These are phyloP conservation scores for Pachyseris speciosa DNA, from an alignment of 64 coral and sea anemone species.

Conservation along the genomic window DNA sequence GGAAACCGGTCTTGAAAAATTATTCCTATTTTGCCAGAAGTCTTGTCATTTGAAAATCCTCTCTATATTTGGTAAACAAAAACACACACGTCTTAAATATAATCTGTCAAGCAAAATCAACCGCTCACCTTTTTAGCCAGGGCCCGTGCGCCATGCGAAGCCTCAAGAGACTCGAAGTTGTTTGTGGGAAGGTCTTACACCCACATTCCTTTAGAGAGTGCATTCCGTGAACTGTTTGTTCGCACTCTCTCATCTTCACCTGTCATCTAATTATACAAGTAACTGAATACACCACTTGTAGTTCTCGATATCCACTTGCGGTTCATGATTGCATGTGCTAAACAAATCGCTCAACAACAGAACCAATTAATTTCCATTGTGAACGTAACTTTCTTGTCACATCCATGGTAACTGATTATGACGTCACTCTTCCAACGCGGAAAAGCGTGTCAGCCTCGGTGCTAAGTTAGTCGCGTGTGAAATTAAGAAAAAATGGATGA, in stretches of 20 bases:
- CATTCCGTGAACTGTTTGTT: neutral
- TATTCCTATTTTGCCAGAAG: too few relatives aligned
- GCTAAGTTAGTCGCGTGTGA: too few relatives aligned
- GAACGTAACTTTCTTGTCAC: neutral
- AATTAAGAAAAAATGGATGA: too few relatives aligned
- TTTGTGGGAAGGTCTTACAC: conserved; percentile 1
- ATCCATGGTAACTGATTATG: neutral
- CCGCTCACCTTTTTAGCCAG: neutral
- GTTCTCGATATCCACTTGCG: neutral
- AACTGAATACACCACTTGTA: conserved; percentile 6
- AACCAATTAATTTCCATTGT: conserved; percentile 1
- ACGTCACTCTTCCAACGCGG: neutral
- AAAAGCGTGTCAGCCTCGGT: neutral
- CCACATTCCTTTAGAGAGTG: conserved; percentile 1
- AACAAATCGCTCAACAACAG: neutral
- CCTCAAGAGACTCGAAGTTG: conserved; percentile 7
- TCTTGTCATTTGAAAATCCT: too few relatives aligned
- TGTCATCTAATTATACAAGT: neutral
- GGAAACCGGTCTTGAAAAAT: too few relatives aligned
- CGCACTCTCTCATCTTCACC: neutral
- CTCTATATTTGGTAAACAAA: neutral
- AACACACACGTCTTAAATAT: too few relatives aligned
- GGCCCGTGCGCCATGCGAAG: neutral
- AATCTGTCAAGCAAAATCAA: neutral
- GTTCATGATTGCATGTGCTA: neutral